These are phyloP conservation scores for Tortrix viridana DNA, from an alignment of 2,888 invertebrate species.

Conservation along the genomic window DNA sequence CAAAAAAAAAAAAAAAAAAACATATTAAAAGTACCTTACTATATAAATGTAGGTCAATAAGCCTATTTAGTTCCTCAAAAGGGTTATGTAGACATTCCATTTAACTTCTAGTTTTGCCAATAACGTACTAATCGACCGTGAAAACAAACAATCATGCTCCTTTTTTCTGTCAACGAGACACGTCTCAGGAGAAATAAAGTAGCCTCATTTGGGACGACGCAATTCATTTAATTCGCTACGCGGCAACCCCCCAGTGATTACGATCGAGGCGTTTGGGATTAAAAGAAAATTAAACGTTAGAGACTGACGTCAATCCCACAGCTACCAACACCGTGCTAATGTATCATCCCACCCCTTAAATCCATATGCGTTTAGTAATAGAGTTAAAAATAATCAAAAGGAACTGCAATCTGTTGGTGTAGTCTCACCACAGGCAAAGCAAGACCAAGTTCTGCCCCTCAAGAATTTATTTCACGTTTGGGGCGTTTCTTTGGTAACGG, in stretches of 20 bases:
- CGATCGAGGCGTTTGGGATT: constrained; percentile 78
- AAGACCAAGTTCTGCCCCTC: constrained; percentile 68
- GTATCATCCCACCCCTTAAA: neutral
- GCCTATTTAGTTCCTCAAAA: no score
- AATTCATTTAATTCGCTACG: constrained; percentile 82
- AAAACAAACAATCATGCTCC: constrained; percentile 65
- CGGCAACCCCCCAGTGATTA: constrained; percentile 77
- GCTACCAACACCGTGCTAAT: constrained; percentile 48
- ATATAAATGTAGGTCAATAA: no score
- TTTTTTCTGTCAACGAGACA: constrained; percentile 53
- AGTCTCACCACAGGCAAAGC: constrained; percentile 64
- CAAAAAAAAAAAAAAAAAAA: no score
- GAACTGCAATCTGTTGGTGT: constrained; percentile 43
- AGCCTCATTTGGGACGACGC: constrained; percentile 81
- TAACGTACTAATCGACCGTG: constrained; percentile 51
- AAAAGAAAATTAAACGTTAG: constrained; percentile 82
- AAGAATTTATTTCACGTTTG: constrained; percentile 78
- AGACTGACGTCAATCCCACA: constrained; percentile 74
- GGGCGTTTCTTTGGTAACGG: constrained; percentile 80
- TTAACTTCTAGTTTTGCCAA: constrained; percentile 14
- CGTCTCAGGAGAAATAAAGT: constrained; percentile 77
- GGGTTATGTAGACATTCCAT: neutral
- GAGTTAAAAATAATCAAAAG: neutral
- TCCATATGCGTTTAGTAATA: neutral
- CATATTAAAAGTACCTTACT: no score